These are phyloP conservation scores for Coleophora flavipennella DNA, from an alignment of 2,888 invertebrate species.

Conservation along the genomic window DNA sequence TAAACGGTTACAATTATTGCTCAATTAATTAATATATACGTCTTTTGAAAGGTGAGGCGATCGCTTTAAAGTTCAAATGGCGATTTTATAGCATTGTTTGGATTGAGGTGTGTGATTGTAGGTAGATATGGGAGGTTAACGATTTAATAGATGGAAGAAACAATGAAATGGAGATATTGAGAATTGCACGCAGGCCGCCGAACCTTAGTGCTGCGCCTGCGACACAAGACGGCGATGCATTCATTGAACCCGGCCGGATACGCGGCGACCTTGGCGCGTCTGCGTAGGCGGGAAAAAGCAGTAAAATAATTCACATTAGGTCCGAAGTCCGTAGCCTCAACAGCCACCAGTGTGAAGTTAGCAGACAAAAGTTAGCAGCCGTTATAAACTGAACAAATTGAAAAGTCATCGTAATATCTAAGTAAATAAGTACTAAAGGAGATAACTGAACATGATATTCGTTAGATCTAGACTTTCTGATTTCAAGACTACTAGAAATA, in stretches of 20 bases:
- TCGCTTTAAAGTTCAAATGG: too few relatives aligned
- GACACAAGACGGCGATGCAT: constrained; percentile 22
- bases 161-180: constrained; percentile 19
- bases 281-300: constrained; percentile 28
- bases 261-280: constrained; percentile 41
- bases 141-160: constrained; percentile 16
- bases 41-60: too few relatives aligned
- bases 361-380: too few relatives aligned
- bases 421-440: too few relatives aligned
- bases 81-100: constrained; percentile 1
- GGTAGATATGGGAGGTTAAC: constrained; percentile 4
- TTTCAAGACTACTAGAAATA: too few relatives aligned
- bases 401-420: too few relatives aligned
- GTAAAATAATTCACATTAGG: constrained; percentile 27
- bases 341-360: too few relatives aligned
- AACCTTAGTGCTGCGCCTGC: too few relatives aligned
- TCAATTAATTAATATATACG: constrained; percentile 36
- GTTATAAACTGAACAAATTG: too few relatives aligned
- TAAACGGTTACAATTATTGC: constrained; percentile 33
- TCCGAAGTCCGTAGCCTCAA: constrained; percentile 2
- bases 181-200: constrained; percentile 17
- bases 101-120: constrained; percentile 3
- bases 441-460: too few relatives aligned
- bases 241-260: constrained; percentile 40
- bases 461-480: too few relatives aligned